These are phyloP conservation scores for Labeo calbasu DNA, from an alignment of 2,797 vertebrate species.

Conservation along the genomic window DNA sequence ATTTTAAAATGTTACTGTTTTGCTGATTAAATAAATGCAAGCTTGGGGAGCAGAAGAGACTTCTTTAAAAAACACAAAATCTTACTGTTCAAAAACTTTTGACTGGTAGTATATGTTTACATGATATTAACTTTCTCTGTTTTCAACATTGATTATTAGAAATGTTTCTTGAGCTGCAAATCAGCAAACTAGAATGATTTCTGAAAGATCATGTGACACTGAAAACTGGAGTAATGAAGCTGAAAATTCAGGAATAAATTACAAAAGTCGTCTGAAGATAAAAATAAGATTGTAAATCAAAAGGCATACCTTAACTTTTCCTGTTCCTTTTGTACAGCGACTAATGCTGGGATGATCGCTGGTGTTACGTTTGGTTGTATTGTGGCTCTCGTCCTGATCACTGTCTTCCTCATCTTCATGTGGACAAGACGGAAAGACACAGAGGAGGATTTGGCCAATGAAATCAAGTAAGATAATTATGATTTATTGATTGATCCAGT, in stretches of 20 bases:
- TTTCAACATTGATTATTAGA: background rate
- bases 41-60: too few species aligned
- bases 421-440: constrained; percentile 78
- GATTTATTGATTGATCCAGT: background rate
- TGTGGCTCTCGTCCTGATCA: constrained; percentile 75
- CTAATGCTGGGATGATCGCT: constrained; percentile 80
- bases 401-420: constrained; percentile 77
- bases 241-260: background rate
- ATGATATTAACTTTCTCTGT: background rate
- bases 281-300: background rate
- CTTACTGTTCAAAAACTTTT: too few species aligned
- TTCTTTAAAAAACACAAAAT: too few species aligned
- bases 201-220: background rate
- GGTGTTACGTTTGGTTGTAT: constrained; percentile 86
- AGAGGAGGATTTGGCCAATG: constrained; percentile 90
- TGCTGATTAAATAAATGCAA: too few species aligned
- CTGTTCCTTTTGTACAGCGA: constrained; percentile 67
- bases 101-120: too few species aligned
- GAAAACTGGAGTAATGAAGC: background rate
- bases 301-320: background rate
- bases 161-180: background rate
- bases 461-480: constrained; percentile 88
- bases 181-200: background rate
- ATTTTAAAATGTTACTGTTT: too few species aligned
- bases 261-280: background rate